Base-by-base conservation (phyloP, 2,797 vertebrate species). In the Rhinoraja longicauda region DNA sequence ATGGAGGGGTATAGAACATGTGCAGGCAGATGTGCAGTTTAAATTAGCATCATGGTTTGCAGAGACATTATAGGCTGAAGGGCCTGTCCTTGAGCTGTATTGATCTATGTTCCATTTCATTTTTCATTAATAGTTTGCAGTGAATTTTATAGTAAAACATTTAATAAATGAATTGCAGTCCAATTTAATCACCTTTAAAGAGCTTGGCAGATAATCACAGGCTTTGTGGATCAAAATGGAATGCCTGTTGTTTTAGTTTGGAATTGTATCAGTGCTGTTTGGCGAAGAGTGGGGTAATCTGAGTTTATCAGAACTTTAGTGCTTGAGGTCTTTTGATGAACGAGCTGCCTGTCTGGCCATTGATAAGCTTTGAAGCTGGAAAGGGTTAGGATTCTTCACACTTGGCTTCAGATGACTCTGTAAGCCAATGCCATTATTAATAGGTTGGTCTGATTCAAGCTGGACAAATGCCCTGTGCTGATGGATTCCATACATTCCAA, bases 161-260 rank as follows among this genome's bases (percentile, higher is more conserved):
- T 67, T 19, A 88, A 36, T 88, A 36, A 36, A 32, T 67, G 88
- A 32, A 13, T 67, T 17, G 1, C 7, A 36, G 32, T 36, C 7
- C 62, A 88, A 36, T 64, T 62, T 32, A 67, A 88, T 88, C 62
- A 36, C 10, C 17, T 19, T 67, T 67, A 32, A 64, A 15, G 62
- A 32, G 29, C 9, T 88, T 88, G 7, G 57, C 17, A 88, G 17
- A 62, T 67, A 62, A 88, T 32, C 59, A 36, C 29, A 15, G 17
- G 64, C 15, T 36, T 7, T 88, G 15, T 88, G n/a, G 5, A 17
- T n/a, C n/a, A 67, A 88, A 32, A 36, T 67, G 59, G 59, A 32
- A 88, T 88, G 59, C 19, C n/a, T 88, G 59, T 59, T 67, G 64
- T 67, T n/a, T 62, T 64, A 32, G 13, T 88, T 88, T 88, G 84